phyloP scores from a whole-genome alignment of 2,888 invertebrate genomes.

The Acheta domesticus region DNA sequence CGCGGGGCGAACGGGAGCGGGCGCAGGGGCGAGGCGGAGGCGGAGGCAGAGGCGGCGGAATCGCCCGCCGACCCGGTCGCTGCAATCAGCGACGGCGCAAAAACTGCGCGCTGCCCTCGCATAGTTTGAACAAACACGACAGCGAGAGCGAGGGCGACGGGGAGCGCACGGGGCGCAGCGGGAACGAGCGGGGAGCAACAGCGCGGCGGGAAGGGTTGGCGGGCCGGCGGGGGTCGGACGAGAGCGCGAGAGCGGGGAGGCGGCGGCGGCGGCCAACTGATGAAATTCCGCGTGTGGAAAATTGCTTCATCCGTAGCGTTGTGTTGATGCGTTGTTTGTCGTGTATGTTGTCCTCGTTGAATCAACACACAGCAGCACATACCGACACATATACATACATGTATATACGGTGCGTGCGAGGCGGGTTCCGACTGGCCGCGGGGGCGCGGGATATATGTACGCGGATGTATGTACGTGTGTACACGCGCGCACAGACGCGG shows the following conservation, averaged over 20 bases:
- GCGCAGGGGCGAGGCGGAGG: background rate
- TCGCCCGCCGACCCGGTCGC: conserved; percentile 8
- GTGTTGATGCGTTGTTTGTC: conserved; percentile 18
- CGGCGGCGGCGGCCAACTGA: conserved; percentile 12
- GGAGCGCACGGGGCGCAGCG: background rate
- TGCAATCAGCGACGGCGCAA: conserved; percentile 18
- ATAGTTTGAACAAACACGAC: conserved; percentile 18
- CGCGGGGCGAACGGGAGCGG: background rate
- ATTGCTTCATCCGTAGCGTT: conserved; percentile 18
- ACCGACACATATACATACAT: conserved; percentile 7
- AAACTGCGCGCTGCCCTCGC: conserved; percentile 18
- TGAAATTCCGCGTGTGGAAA: conserved; percentile 18
- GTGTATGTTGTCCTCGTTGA: conserved; percentile 18
- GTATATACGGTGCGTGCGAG: background rate
- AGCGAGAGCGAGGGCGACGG: background rate
- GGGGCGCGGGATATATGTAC: background rate
- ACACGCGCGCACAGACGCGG: background rate
- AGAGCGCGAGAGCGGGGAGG: background rate
- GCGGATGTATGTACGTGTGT: background rate
- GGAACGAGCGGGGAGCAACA: background rate
- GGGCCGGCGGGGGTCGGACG: background rate
- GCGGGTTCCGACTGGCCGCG: background rate
- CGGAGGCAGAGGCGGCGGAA: background rate
- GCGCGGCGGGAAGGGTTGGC: background rate
- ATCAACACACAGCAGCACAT: background rate